Evolutionary conservation across 1,140 invertebrate species (phyloP).

Genomic region (Zaprionus tsacasi): DNA sequence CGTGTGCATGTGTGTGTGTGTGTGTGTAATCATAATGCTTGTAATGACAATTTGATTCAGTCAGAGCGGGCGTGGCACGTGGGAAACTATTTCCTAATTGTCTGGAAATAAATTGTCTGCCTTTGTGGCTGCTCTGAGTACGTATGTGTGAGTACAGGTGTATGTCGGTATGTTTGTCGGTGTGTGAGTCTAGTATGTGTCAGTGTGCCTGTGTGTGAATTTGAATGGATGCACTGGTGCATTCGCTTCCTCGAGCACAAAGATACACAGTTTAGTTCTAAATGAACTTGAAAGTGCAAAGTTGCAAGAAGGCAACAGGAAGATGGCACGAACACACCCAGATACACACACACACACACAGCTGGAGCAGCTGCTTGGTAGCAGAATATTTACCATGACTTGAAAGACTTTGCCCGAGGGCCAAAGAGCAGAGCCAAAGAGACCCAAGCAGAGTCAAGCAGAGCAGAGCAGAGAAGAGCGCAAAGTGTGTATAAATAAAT

Average conservation of each 20-base stretch:
- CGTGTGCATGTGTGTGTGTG: neutral
- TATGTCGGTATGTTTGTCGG: neutral
- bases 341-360: neutral
- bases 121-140: conserved; percentile 10
- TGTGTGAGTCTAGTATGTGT: neutral
- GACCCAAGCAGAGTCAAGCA: too few relatives aligned
- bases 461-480: conserved; percentile 45
- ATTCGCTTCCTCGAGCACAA: conserved; percentile 20
- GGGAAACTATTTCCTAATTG: conserved; percentile 54
- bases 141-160: neutral
- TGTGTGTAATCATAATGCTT: conserved; percentile 6
- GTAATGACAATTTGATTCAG: conserved; percentile 40
- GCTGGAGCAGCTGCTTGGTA: conserved; percentile 23
- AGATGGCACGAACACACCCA: conserved; percentile 2
- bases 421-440: conserved; percentile 46
- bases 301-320: conserved; percentile 31
- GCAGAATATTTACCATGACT: conserved; percentile 49
- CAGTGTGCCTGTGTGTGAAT: neutral
- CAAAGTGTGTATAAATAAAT: conserved; percentile 79
- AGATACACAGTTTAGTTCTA: conserved; percentile 31
- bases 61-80: conserved; percentile 37
- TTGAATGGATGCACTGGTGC: conserved; percentile 8
- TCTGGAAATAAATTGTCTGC: conserved; percentile 46
- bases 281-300: conserved; percentile 46
- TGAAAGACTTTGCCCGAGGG: conserved; percentile 48